Evolutionary conservation across 1,140 invertebrate genomes (phyloP).

Genomic region (Tetramorium parvispinum): DNA sequence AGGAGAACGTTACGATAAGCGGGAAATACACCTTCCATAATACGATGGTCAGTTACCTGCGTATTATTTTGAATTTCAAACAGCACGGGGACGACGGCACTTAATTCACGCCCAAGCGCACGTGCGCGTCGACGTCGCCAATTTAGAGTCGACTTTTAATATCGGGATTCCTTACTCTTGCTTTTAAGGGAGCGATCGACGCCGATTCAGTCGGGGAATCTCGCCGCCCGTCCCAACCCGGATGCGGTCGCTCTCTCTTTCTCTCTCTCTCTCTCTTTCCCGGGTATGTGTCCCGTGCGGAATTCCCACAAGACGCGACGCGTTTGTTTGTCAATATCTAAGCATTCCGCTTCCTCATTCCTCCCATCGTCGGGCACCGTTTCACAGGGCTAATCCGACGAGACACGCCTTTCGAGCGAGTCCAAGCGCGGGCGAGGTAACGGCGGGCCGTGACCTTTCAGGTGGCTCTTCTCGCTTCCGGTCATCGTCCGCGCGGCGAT

Average conservation of each 20-base stretch:
- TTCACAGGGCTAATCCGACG: constrained; percentile 58
- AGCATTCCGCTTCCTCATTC: constrained; percentile 46
- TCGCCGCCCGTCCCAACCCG: background rate
- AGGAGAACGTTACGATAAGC: constrained; percentile 44
- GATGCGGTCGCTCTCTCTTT: background rate
- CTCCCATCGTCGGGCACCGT: constrained; percentile 12
- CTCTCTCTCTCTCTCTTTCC: background rate
- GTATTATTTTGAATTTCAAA: constrained; percentile 46
- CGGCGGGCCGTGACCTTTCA: constrained; percentile 44
- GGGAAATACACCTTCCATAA: constrained; percentile 47
- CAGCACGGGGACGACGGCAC: background rate
- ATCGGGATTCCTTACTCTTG: background rate
- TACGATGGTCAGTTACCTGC: constrained; percentile 25
- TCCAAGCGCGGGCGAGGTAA: constrained; percentile 12
- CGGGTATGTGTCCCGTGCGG: background rate
- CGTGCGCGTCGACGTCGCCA: background rate
- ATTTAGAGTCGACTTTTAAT: constrained; percentile 28
- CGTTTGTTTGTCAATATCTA: constrained; percentile 41
- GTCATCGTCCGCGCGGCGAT: constrained; percentile 47
- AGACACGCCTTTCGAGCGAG: constrained; percentile 32
- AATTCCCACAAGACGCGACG: constrained; percentile 32
- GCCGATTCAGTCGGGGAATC: background rate
- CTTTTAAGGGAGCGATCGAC: constrained; percentile 1
- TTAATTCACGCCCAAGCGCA: constrained; percentile 15
- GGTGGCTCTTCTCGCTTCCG: constrained; percentile 54